Conservation (phyloP, 2,888 invertebrate species). For the Rambutsinella grinnellia region DNA sequence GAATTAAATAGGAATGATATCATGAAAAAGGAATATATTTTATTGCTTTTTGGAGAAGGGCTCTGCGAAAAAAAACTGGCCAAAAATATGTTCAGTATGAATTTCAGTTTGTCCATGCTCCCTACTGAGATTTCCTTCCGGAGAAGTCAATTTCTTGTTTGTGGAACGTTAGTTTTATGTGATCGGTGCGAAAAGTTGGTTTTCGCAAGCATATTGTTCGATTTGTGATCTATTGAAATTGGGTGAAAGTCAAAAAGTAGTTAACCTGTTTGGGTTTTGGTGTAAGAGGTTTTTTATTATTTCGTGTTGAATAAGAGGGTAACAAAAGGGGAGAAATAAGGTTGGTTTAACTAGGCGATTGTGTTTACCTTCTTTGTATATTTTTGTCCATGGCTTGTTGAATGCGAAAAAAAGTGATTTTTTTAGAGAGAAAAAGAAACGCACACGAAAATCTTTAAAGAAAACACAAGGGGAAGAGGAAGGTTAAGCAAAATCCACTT, state of each 20-base stretch:
- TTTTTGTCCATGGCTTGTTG: neutral
- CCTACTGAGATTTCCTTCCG: neutral
- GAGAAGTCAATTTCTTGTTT: neutral
- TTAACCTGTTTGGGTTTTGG: neutral
- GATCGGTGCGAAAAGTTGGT: too few species aligned
- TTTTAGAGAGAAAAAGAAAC: slow-evolving; percentile 37
- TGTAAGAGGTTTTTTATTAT: too few species aligned
- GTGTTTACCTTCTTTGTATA: neutral
- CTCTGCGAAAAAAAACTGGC: neutral
- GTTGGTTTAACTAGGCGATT: neutral
- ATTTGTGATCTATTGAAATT: neutral
- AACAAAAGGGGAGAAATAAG: slow-evolving; percentile 1
- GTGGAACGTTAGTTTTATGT: too few species aligned
- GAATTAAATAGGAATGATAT: neutral
- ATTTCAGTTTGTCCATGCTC: neutral
- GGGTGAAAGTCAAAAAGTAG: neutral
- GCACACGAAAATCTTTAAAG: too few species aligned
- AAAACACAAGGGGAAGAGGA: slow-evolving; percentile 35
- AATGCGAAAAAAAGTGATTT: neutral
- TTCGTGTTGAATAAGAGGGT: neutral
- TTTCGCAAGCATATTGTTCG: too few species aligned
- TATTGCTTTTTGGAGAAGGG: neutral
- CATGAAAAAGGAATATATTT: neutral
- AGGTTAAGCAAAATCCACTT: too few species aligned
- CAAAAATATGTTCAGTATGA: neutral